These are phyloP conservation scores for Alsophila aescularia DNA, from an alignment of 2,888 invertebrate species.

Conservation along the genomic window DNA sequence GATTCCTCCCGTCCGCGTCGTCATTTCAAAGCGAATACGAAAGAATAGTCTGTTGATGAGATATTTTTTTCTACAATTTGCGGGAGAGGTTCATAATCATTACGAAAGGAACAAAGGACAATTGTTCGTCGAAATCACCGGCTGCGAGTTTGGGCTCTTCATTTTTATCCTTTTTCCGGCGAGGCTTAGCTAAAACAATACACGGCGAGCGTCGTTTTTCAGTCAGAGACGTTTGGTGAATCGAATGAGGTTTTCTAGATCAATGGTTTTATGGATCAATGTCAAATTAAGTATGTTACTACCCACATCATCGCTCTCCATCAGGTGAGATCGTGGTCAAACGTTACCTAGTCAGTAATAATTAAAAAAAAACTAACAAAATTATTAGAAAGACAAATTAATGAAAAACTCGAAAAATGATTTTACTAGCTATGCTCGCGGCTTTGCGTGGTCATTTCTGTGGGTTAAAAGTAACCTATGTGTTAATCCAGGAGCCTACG, in stretches of 20 bases:
- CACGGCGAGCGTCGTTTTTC: slow-evolving; percentile 14
- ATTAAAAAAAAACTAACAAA: too few relatives aligned
- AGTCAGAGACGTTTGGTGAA: slow-evolving; percentile 8
- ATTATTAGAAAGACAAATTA: too few relatives aligned
- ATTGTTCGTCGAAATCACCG: slow-evolving; percentile 18
- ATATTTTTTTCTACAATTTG: slow-evolving; percentile 25
- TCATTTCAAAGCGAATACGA: neutral
- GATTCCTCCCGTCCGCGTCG: neutral
- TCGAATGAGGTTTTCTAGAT: neutral
- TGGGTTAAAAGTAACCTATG: too few relatives aligned
- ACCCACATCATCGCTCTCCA: too few relatives aligned
- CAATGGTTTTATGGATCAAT: too few relatives aligned
- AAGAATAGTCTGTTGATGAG: slow-evolving; percentile 13
- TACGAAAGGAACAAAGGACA: slow-evolving; percentile 23
- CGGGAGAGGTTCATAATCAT: slow-evolving; percentile 26
- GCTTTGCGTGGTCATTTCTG: too few relatives aligned
- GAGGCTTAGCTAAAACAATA: slow-evolving; percentile 28
- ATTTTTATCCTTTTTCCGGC: slow-evolving; percentile 21
- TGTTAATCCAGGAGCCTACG: too few relatives aligned
- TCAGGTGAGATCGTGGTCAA: too few relatives aligned
- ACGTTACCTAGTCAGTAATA: too few relatives aligned
- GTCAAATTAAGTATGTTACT: too few relatives aligned
- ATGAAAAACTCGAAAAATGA: too few relatives aligned
- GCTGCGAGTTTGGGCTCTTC: slow-evolving; percentile 24
- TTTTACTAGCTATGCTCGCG: too few relatives aligned